Evolutionary conservation across 2,888 invertebrate genomes (phyloP), one percentile per base, ranked within the genome.

Genomic region (Bellardia bayeri): DNA sequence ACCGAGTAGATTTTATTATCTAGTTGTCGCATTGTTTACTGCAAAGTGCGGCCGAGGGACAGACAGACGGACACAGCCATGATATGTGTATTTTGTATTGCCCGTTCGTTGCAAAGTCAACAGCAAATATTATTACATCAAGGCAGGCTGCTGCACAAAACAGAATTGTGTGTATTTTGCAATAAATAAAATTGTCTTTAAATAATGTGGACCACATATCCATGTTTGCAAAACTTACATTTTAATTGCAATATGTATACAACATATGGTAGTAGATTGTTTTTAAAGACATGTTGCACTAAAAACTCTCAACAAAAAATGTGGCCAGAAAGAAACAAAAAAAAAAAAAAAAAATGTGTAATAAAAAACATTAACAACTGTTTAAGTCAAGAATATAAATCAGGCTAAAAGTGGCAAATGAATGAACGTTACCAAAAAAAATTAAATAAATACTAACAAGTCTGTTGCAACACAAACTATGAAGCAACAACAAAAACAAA

Each of bases 361-460:
- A n/a, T 23, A 72, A 83, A 64, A 83, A 71, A 13, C 61, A 75
- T 75, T 75, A 76, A 81, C 85, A 85, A 80, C 85, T 72, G 74
- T 80, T 85, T 81, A 85, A 85, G 85, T 69, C 81, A 85, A 85
- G 81, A 74, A 85, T 85, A 85, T 85, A 81, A 85, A 85, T 81
- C 81, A 85, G 85, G 74, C 75, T 80, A 61, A 85, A 85, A 81
- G 51, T 51, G 51, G 42, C 51, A 51, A 14, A 14, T 7, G 33
- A 69, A 69, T 30, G 40, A 68, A 13, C 30, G 13, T 8, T 33
- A 69, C 8, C 4, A 69, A 13, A 23, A 33, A 23, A 45, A 45
- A 11, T 13, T 45, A 45, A 45, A 45, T 45, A 45, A 16, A 54
- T 54, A 54, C 51, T 30, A 58, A 58, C 56, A 58, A 58, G 23